Conservation (phyloP, 2,888 invertebrate species). For the Spilosoma lubricipeda region DNA sequence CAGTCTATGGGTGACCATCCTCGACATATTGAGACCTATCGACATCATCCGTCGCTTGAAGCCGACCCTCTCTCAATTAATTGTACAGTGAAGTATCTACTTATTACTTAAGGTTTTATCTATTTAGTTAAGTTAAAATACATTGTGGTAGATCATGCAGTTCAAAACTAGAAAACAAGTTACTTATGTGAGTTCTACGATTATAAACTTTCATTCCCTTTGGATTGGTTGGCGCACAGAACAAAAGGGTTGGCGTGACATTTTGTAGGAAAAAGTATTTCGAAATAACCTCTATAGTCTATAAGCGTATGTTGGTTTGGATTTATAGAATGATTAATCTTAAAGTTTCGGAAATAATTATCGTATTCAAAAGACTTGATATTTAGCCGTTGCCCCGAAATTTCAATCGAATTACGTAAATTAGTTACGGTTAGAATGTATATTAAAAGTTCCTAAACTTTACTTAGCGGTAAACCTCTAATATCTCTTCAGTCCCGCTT, state of each 20-base stretch:
- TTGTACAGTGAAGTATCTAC: too few relatives aligned
- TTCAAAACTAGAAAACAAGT: conserved; percentile 2
- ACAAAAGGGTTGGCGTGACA: too few relatives aligned
- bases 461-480: neutral
- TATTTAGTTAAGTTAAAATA: neutral
- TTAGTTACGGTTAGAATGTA: neutral
- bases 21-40: too few relatives aligned
- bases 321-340: too few relatives aligned
- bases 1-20: too few relatives aligned
- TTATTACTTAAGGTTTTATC: neutral
- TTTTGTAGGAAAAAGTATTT: neutral
- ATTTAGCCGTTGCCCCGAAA: neutral
- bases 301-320: too few relatives aligned
- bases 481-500: neutral
- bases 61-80: too few relatives aligned
- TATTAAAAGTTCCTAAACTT: neutral
- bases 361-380: neutral
- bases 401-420: neutral
- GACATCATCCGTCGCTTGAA: too few relatives aligned
- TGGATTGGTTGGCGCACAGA: too few relatives aligned
- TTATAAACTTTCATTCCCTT: neutral
- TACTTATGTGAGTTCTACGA: neutral
- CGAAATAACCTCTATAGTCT: too few relatives aligned
- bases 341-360: neutral
- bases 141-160: neutral